Evolutionary conservation across 2,797 vertebrate genomes (phyloP).

Genomic region (Cynodonichthys magdalenae): DNA sequence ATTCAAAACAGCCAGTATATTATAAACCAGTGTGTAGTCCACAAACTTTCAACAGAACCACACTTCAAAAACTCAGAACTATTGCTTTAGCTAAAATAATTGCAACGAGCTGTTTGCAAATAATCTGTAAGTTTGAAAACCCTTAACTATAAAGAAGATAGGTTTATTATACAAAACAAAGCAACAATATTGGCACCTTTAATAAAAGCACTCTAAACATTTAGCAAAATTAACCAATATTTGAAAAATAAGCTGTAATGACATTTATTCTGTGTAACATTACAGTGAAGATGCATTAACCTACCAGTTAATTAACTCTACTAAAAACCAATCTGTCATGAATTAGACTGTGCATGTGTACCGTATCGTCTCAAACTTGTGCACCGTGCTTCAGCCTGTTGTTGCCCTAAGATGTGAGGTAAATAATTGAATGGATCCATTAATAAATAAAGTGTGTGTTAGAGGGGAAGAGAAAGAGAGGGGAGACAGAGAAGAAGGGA

Average conservation of each 20-base stretch:
- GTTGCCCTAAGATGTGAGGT: constrained; percentile 72
- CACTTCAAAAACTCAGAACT: too few relatives aligned
- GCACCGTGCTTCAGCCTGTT: constrained; percentile 60
- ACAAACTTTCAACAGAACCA: too few relatives aligned
- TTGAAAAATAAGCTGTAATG: neutral
- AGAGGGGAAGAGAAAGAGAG: constrained; percentile 26
- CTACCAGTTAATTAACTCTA: constrained; percentile 28
- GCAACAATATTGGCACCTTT: too few relatives aligned
- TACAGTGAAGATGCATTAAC: neutral
- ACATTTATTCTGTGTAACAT: neutral
- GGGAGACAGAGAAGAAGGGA: constrained; percentile 27
- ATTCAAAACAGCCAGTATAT: too few relatives aligned
- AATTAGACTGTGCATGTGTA: constrained; percentile 37
- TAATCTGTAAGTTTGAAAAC: too few relatives aligned
- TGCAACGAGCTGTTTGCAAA: too few relatives aligned
- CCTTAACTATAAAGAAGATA: too few relatives aligned
- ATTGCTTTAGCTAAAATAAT: too few relatives aligned
- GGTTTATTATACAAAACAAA: too few relatives aligned
- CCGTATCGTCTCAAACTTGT: constrained; percentile 57
- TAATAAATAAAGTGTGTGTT: constrained; percentile 78
- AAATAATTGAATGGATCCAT: constrained; percentile 82
- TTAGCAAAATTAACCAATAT: neutral
- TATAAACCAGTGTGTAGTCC: too few relatives aligned
- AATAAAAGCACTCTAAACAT: neutral
- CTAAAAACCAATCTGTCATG: constrained; percentile 17